Conservation (phyloP, 2,888 invertebrate species). For the Phorcus lineatus region DNA sequence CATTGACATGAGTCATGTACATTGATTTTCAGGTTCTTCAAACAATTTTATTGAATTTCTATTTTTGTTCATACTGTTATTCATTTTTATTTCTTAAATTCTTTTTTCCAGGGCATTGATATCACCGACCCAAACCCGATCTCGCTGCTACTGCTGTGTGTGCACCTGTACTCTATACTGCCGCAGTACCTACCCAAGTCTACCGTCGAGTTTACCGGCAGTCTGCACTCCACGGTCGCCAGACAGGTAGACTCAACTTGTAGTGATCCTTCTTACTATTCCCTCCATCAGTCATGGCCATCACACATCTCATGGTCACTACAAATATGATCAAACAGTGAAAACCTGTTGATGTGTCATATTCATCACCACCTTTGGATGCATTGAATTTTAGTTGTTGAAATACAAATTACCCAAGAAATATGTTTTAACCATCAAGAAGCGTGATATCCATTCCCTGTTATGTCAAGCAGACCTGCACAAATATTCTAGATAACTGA, state of each 20-base stretch:
- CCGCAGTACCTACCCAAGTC: constrained; percentile 73
- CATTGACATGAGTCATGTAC: no score
- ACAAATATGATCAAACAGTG: neutral
- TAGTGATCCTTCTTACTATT: no score
- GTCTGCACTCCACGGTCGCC: constrained; percentile 67
- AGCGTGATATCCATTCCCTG: neutral
- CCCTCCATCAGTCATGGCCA: neutral
- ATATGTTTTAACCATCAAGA: no score
- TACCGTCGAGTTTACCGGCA: constrained; percentile 71
- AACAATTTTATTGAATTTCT: no score
- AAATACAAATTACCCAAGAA: no score
- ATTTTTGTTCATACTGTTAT: no score
- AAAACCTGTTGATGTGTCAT: no score
- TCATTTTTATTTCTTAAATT: neutral
- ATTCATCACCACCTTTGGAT: neutral
- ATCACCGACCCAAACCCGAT: constrained; percentile 76
- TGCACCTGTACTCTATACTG: constrained; percentile 71
- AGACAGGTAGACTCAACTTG: constrained; percentile 63
- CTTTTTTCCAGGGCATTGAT: constrained; percentile 70
- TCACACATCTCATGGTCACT: neutral
- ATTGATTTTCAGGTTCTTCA: no score
- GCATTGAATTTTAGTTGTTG: neutral
- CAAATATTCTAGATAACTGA: no score
- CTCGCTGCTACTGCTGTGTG: constrained; percentile 70
- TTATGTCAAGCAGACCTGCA: neutral